Percentiles rank a stretch among this genome's conserved stretches.
Evolutionary conservation across 2,888 invertebrate genomes (phyloP).

Genomic region (Hirtodrosophila trivittata): DNA sequence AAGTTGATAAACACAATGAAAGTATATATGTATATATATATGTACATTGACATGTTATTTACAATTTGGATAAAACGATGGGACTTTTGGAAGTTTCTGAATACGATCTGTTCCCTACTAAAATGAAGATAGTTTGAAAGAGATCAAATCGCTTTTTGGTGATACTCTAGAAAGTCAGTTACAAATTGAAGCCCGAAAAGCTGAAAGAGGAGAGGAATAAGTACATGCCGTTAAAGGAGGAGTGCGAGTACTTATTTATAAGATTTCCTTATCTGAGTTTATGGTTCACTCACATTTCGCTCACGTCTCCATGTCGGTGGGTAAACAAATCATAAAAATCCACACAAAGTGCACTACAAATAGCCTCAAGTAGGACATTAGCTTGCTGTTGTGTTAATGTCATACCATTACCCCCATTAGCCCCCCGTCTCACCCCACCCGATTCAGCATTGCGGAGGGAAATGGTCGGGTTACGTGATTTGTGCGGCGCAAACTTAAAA

Average conservation of each 20-base stretch:
- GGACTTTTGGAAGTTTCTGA: too few relatives aligned
- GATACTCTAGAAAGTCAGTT: too few relatives aligned
- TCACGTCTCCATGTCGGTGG: conserved; percentile 54
- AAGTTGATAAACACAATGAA: too few relatives aligned
- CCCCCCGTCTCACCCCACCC: neutral
- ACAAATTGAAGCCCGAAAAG: too few relatives aligned
- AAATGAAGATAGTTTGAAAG: too few relatives aligned
- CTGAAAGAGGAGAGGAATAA: too few relatives aligned
- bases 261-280: conserved; percentile 5
- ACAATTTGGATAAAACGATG: too few relatives aligned
- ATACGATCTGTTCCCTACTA: too few relatives aligned
- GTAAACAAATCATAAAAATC: conserved; percentile 79
- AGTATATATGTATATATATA: too few relatives aligned
- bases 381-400: conserved; percentile 38
- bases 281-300: conserved; percentile 25
- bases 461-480: conserved; percentile 70
- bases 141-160: too few relatives aligned
- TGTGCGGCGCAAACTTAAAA: conserved; percentile 77
- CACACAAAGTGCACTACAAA: conserved; percentile 76
- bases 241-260: conserved; percentile 45
- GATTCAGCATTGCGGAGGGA: neutral
- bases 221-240: neutral
- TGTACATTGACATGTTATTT: too few relatives aligned
- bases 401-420: neutral
- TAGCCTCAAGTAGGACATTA: conserved; percentile 73